phyloP scores from a whole-genome alignment of 1,140 invertebrate species.

The Zaprionus capensis region DNA sequence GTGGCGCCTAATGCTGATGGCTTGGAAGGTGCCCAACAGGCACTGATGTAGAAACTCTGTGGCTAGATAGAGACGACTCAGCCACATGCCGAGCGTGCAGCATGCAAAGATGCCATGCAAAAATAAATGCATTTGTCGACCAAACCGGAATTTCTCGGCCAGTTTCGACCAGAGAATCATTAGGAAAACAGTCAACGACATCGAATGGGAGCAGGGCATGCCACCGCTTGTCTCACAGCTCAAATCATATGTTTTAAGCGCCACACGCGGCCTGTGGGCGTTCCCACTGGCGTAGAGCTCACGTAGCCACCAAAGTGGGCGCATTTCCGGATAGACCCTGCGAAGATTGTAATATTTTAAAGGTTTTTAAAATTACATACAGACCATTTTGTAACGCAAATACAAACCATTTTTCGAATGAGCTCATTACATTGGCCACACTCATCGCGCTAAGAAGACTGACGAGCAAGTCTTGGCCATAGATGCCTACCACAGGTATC shows the following conservation, averaged over 20 bases:
- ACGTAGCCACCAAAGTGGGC: conserved; percentile 72
- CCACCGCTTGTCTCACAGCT: conserved; percentile 76
- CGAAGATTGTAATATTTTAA: too few species aligned
- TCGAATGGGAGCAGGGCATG: conserved; percentile 66
- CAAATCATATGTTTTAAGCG: conserved; percentile 47
- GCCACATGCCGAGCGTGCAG: conserved; percentile 50
- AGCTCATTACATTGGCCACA: conserved; percentile 56
- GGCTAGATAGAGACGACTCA: conserved; percentile 72
- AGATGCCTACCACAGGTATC: conserved; percentile 65
- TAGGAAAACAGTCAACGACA: conserved; percentile 51
- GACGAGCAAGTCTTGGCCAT: conserved; percentile 53
- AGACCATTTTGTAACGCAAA: not conserved
- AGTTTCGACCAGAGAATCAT: conserved; percentile 40
- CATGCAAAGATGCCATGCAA: conserved; percentile 8
- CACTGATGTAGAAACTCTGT: conserved; percentile 80
- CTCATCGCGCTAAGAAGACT: conserved; percentile 50
- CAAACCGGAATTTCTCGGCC: not conserved
- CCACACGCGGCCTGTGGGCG: conserved; percentile 22
- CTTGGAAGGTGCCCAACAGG: conserved; percentile 53
- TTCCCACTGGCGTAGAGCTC: conserved; percentile 45
- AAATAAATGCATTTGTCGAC: not conserved
- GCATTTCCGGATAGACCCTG: conserved; percentile 68
- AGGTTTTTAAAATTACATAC: too few species aligned
- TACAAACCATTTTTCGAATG: conserved; percentile 70
- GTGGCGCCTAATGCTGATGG: conserved; percentile 29